Evolutionary conservation across 2,888 invertebrate species (phyloP).

Genomic region (Polyommatus icarus): DNA sequence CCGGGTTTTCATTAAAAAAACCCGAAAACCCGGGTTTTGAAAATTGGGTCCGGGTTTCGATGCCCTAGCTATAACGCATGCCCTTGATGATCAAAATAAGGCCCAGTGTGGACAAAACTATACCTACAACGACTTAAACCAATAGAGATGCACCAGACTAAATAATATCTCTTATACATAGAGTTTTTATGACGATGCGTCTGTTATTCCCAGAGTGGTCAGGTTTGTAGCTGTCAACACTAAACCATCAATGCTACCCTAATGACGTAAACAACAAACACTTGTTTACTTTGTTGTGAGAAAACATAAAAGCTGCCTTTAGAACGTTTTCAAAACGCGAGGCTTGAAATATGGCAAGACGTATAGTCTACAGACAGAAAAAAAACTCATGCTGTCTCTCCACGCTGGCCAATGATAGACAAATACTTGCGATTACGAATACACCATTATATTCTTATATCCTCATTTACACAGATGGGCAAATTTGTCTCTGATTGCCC

Average conservation of each 20-base stretch:
- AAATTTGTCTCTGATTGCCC: no score
- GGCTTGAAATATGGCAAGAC: no score
- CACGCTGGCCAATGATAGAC: not conserved
- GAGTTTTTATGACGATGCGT: not conserved
- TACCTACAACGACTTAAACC: no score
- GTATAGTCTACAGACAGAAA: not conserved
- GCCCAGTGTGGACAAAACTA: no score
- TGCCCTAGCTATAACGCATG: no score
- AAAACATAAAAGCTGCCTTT: not conserved
- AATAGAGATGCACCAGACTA: no score
- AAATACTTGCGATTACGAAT: not conserved
- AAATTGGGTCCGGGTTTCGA: no score
- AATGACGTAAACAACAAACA: conserved; percentile 20
- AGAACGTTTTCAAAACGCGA: not conserved
- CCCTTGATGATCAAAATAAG: no score
- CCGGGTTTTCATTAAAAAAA: no score
- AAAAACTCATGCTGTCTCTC: not conserved
- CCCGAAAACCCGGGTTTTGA: no score
- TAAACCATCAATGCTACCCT: conserved; percentile 15
- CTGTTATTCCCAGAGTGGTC: conserved; percentile 11
- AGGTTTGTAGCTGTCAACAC: conserved; percentile 24
- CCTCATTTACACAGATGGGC: no score
- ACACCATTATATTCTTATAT: no score
- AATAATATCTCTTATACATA: conserved; percentile 5
- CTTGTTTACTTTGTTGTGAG: conserved; percentile 14